Evolutionary conservation across 2,797 vertebrate species (phyloP), one percentile per base, ranked within the genome.

Genomic region (Pelodytes ibericus): DNA sequence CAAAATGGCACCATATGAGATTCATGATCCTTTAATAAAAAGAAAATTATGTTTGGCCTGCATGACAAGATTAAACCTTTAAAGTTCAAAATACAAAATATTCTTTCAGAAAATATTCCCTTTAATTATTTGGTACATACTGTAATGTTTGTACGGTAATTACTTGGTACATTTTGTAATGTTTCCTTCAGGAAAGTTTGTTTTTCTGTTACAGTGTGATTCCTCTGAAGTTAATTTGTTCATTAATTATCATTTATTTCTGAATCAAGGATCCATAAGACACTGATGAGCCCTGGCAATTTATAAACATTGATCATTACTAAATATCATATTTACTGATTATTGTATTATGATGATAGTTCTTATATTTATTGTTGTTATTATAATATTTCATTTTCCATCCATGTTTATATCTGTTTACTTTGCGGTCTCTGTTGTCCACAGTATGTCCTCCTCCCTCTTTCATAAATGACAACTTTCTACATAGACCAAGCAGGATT

Each of bases 191-290:
- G 49, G n/a, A 53, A 20, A 24, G 49, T 24, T 53, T 20, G 49
- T 53, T 53, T 39, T 20, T 53, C n/a, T 53, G 1, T 53, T 24
- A 22, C 16, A 53, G 6, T 53, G n/a, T 53, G 20, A 10, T 13
- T 44, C 41, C 41, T 53, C 49, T 53, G 11, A 53, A 53, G n/a
- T 53, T 53, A 22, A 53, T 22, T 20, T 22, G 49, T 53, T 53
- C 11, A 53, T 53, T 39, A 53, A 53, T 53, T 22, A 53, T 53
- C 49, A 53, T 22, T 20, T 53, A 53, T 53, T 24, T 53, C 49
- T 53, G n/a, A 22, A 2, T 22, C 6, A 20, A 7, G 24, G 49
- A 20, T 53, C n/a, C 24, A 1, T 53, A 22, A 22, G n/a, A 53
- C 41, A 44, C 13, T 44, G 41, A 44, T 13, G 15, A 44, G n/a